Base-by-base conservation (phyloP, 2,888 invertebrate species). In the Euzophera pinguis region DNA sequence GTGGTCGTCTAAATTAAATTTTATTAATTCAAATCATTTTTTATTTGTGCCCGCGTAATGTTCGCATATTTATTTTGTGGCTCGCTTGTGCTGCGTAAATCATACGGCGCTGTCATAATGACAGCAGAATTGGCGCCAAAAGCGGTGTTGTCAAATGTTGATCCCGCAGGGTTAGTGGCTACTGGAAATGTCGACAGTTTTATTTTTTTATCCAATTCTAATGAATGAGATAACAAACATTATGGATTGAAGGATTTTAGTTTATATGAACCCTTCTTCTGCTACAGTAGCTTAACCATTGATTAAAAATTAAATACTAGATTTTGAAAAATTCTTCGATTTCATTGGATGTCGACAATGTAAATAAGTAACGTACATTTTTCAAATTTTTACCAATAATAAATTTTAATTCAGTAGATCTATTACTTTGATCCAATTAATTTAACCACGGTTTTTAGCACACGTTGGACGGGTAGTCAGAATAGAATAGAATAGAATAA, bases 111-210 rank as follows among this genome's bases (percentile, higher is more conserved):
- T 75, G 83, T 81, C 79, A 73, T 51, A 65, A 64, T 73, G 77
- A 82, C 83, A 81, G 80, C 63, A 63, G 77, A 78, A 82, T 82
- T 79, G 82, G 83, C 82, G 82, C 78, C 81, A 78, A 80, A 67
- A 59, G 66, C 64, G 57, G 62, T 62, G 52, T 61, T 48, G 38
- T 48, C 48, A 48, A 48, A 48, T 48, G 12, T n/a, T 27, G 22
- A 22, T 9, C 7, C 32, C 13, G 48, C 14, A 3, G 14, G 1
- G 45, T 32, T 45, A 34, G 4, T 32, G n/a, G 32, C 32, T 32
- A 32, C 45, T 45, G 45, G 45, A 45, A 32, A 34, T 32, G 42
- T 32, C 45, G 0, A 10, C 4, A 8, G 1, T 39, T 14, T 35
- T 35, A n/a, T 39, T 16, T n/a, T 10, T 42, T 42, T 27, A 29